A percentile compares a stretch with the other conserved stretches of the same genome.
phyloP scores from a whole-genome alignment of 1,140 invertebrate genomes.

The Drosophila lacertosa region DNA sequence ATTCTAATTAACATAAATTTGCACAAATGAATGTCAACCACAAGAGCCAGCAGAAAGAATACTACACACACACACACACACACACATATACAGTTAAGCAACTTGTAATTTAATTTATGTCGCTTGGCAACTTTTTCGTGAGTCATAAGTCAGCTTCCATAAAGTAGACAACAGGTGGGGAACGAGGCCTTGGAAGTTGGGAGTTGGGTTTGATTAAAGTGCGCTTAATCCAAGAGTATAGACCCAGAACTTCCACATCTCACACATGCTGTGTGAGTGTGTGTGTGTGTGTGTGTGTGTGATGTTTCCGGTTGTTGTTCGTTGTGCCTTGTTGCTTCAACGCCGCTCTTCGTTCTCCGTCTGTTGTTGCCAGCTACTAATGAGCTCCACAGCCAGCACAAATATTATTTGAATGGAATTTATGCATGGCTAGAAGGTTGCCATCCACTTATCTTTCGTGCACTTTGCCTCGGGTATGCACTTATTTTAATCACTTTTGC shows the following conservation, averaged over 20 bases:
- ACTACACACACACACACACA: constrained; percentile 25
- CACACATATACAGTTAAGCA: constrained; percentile 7
- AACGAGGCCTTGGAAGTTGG: not conserved
- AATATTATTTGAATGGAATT: constrained; percentile 78
- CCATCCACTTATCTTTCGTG: constrained; percentile 19
- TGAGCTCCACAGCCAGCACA: constrained; percentile 78
- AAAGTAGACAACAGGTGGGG: constrained; percentile 59
- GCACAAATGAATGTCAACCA: constrained; percentile 81
- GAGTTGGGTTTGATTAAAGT: constrained; percentile 41
- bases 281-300: not conserved
- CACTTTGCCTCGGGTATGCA: constrained; percentile 2
- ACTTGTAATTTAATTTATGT: constrained; percentile 79
- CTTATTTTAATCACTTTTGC: not conserved
- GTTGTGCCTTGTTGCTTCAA: not conserved
- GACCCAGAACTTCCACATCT: constrained; percentile 41
- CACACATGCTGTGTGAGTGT: constrained; percentile 12
- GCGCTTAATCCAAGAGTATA: constrained; percentile 43
- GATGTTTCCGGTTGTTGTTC: constrained; percentile 42
- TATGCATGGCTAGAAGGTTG: constrained; percentile 49
- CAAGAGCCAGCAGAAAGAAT: constrained; percentile 51
- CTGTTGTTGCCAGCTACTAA: constrained; percentile 74
- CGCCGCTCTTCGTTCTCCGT: constrained; percentile 6
- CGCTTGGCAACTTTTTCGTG: constrained; percentile 72
- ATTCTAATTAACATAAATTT: constrained; percentile 83
- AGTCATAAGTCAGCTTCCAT: constrained; percentile 72